Evolutionary conservation across 2,797 vertebrate species (phyloP).

Genomic region (Avahi laniger): DNA sequence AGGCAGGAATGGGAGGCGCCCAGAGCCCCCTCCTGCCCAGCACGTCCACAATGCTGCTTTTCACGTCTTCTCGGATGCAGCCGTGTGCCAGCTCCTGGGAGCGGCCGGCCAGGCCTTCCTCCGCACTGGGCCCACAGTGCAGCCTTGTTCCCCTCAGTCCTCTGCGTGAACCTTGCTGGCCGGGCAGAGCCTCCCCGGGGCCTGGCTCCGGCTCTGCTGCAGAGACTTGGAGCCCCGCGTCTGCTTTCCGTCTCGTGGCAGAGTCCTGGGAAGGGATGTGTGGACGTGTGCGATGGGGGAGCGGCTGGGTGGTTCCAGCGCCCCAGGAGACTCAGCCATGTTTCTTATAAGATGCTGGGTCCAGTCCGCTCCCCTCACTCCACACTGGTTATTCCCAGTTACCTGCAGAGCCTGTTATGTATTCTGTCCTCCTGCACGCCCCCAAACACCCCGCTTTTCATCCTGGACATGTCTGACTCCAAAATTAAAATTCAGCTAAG

Average conservation of each 20-base stretch:
- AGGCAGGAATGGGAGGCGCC: background rate
- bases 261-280: background rate
- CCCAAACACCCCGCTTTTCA: background rate
- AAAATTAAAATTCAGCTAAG: background rate
- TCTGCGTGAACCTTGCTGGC: background rate
- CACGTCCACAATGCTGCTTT: slow-evolving; percentile 36
- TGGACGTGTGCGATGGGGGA: background rate
- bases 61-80: background rate
- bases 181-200: background rate
- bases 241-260: background rate
- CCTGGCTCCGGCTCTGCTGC: background rate
- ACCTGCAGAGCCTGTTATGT: background rate
- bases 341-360: background rate
- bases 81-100: background rate
- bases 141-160: slow-evolving; percentile 44
- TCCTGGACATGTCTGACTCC: background rate
- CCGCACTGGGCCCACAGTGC: background rate
- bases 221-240: background rate
- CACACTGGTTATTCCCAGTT: background rate
- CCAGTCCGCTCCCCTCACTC: background rate
- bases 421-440: background rate
- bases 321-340: fast-evolving
- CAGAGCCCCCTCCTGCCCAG: background rate
- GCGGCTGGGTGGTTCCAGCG: background rate
- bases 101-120: background rate